A percentile compares a stretch with the other conserved stretches of the same genome.
Evolutionary conservation across 2,797 vertebrate genomes (phyloP).

Genomic region (Melanogrammus aeglefinus): DNA sequence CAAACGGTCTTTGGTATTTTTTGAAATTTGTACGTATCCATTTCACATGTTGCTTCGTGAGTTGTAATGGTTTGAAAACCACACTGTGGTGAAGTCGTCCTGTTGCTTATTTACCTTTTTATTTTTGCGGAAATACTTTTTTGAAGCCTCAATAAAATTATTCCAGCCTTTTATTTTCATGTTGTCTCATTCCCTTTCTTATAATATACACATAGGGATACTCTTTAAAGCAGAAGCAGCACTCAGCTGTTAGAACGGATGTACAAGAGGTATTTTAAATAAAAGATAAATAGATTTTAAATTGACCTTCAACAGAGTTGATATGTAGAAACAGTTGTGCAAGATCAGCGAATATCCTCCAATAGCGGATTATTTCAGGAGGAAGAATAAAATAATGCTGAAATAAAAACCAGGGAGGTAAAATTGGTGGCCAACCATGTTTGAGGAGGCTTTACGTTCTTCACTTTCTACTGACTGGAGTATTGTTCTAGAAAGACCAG

Average conservation of each 20-base stretch:
- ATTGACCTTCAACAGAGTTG: neutral
- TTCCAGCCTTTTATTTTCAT: conserved; percentile 37
- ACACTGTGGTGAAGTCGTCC: conserved; percentile 28
- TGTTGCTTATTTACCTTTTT: conserved; percentile 52
- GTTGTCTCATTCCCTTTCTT: conserved; percentile 22
- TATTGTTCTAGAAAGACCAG: no score
- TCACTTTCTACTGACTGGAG: neutral
- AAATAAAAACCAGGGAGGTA: neutral
- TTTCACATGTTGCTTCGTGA: neutral
- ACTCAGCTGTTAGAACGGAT: neutral
- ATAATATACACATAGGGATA: neutral
- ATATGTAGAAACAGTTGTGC: neutral
- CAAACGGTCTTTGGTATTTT: conserved; percentile 5
- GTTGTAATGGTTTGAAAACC: neutral
- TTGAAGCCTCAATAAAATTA: conserved; percentile 59
- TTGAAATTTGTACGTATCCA: neutral
- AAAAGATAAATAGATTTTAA: neutral
- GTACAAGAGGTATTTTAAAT: neutral
- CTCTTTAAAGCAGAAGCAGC: neutral
- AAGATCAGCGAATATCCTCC: neutral
- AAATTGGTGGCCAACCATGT: neutral
- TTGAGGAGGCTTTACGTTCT: neutral
- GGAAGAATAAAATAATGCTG: neutral
- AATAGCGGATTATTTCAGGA: neutral
- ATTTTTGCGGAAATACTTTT: conserved; percentile 60